Conservation (phyloP, 2,113 vertebrate genomes). For the Albula goreensis region DNA sequence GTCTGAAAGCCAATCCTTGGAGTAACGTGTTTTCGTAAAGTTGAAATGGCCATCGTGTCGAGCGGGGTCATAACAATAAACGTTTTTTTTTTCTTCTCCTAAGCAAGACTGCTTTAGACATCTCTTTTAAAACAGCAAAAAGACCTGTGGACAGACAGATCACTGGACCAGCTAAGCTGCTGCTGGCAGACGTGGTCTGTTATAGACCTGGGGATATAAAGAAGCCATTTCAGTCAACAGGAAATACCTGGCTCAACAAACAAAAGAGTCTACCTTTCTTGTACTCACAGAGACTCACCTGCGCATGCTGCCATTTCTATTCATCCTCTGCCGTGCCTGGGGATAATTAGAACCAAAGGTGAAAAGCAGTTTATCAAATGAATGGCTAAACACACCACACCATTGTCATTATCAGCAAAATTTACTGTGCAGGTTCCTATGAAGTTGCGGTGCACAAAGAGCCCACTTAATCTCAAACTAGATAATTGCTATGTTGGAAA, state of each 20-base stretch:
- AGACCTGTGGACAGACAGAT: slow-evolving; percentile 62
- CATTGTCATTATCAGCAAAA: slow-evolving; percentile 67
- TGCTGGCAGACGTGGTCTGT: slow-evolving; percentile 64
- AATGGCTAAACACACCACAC: slow-evolving; percentile 62
- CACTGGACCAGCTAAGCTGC: slow-evolving; percentile 69
- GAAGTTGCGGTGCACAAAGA: slow-evolving; percentile 64
- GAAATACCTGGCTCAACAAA: slow-evolving; percentile 53
- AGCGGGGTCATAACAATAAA: slow-evolving; percentile 65
- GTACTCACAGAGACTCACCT: slow-evolving; percentile 17
- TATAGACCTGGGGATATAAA: slow-evolving; percentile 54
- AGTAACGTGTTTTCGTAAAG: slow-evolving; percentile 63
- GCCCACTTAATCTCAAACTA: slow-evolving; percentile 71
- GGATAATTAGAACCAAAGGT: slow-evolving; percentile 65
- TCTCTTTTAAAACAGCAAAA: slow-evolving; percentile 60
- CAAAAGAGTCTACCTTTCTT: slow-evolving; percentile 32
- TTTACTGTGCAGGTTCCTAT: slow-evolving; percentile 64
- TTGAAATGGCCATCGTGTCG: slow-evolving; percentile 52
- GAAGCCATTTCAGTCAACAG: slow-evolving; percentile 65
- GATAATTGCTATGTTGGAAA: slow-evolving; percentile 62
- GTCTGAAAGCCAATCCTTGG: slow-evolving; percentile 59
- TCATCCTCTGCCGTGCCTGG: slow-evolving; percentile 40
- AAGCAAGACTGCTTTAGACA: slow-evolving; percentile 54
- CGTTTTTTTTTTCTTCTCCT: slow-evolving; percentile 53
- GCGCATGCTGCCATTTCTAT: slow-evolving; percentile 24
- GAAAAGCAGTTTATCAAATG: slow-evolving; percentile 69